Conservation (phyloP, 2,113 vertebrate species). For the Archocentrus centrarchus region DNA sequence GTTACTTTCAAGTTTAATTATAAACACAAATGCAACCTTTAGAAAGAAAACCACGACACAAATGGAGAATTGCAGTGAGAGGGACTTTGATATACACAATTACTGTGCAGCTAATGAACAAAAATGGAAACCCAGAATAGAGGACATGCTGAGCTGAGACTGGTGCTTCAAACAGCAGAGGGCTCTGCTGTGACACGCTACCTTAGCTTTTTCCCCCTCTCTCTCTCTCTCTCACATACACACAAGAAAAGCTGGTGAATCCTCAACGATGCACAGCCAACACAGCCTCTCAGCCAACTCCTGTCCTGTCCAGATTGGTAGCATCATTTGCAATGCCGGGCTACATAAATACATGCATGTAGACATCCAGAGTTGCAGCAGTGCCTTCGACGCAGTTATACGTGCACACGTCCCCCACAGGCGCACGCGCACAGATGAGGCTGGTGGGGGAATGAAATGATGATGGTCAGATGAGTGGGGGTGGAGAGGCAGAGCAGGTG, state of each 20-base stretch:
- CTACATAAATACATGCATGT: conserved; percentile 46
- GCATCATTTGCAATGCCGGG: conserved; percentile 43
- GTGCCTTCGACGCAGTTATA: conserved; percentile 4
- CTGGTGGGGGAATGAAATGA: conserved; percentile 30
- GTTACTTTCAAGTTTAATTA: neutral
- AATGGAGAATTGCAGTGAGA: neutral
- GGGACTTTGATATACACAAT: neutral
- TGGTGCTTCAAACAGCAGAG: conserved; percentile 62
- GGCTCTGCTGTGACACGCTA: conserved; percentile 65
- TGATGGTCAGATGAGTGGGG: conserved; percentile 39
- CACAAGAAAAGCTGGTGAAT: conserved; percentile 24
- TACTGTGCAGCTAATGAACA: neutral
- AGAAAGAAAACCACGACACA: neutral
- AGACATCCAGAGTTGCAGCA: conserved; percentile 27
- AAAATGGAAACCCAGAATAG: neutral
- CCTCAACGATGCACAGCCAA: conserved; percentile 47
- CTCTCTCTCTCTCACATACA: neutral
- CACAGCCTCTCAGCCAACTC: conserved; percentile 55
- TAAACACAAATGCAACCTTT: neutral
- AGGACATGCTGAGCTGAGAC: neutral
- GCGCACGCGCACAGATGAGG: conserved; percentile 7
- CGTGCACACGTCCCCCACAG: conserved; percentile 7
- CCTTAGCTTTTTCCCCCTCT: neutral
- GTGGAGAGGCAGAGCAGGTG: conserved; percentile 45
- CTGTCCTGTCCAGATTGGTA: conserved; percentile 44